Conservation (phyloP, 2,888 invertebrate genomes). For the Margaritifera margaritifera region DNA sequence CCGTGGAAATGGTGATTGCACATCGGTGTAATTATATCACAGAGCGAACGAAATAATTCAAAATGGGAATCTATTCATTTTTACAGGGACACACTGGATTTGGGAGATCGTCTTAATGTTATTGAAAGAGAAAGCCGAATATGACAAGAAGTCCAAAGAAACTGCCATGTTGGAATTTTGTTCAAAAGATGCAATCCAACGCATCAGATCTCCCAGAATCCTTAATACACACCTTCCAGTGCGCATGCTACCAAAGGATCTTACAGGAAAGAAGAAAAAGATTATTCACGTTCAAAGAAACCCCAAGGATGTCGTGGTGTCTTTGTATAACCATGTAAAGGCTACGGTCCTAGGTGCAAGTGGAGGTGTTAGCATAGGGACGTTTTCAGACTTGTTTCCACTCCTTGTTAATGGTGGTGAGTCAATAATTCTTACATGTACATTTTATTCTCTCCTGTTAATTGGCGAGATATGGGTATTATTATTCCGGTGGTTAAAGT, state of each 20-base stretch:
- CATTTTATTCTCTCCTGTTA: too few species aligned
- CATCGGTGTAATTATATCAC: too few species aligned
- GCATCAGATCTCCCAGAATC: constrained; percentile 26
- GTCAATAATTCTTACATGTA: too few species aligned
- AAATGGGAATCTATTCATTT: not conserved
- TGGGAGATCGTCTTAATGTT: constrained; percentile 45
- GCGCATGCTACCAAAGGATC: constrained; percentile 20
- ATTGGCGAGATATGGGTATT: too few species aligned
- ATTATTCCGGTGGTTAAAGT: too few species aligned
- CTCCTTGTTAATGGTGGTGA: too few species aligned
- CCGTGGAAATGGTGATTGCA: too few species aligned
- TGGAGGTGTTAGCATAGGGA: too few species aligned
- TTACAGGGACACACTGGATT: constrained; percentile 42
- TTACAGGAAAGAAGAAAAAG: constrained; percentile 31
- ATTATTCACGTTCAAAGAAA: constrained; percentile 34
- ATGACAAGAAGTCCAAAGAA: constrained; percentile 27
- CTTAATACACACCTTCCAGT: constrained; percentile 36
- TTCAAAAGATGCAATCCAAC: constrained; percentile 18
- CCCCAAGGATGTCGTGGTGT: constrained; percentile 39
- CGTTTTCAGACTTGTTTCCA: too few species aligned
- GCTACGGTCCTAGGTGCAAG: not conserved
- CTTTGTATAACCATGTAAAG: constrained; percentile 26
- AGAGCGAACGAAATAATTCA: too few species aligned
- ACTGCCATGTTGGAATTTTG: constrained; percentile 36
- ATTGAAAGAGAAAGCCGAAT: constrained; percentile 30